These are phyloP conservation scores for Peromyscus polionotus DNA, from an alignment of 2,113 vertebrate species.

Conservation along the genomic window DNA sequence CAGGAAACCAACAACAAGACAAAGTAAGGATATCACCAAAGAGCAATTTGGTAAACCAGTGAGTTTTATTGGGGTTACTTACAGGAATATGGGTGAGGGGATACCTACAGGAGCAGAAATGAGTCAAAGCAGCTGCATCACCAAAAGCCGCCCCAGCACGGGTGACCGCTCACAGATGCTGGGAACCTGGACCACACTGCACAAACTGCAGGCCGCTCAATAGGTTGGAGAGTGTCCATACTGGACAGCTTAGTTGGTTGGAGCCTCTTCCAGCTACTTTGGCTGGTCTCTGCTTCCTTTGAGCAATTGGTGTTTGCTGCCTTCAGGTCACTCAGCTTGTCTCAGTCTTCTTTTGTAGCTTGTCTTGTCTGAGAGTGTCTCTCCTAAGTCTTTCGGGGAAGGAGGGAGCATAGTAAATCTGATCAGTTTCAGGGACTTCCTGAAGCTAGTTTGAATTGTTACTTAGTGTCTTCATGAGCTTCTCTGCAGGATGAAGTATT, in stretches of 20 bases:
- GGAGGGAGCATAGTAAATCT: neutral
- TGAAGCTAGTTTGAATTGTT: neutral
- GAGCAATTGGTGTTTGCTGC: neutral
- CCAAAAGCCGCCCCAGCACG: neutral
- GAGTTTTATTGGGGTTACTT: neutral
- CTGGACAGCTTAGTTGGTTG: neutral
- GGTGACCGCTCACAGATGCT: neutral
- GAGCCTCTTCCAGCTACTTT: neutral
- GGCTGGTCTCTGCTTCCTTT: neutral
- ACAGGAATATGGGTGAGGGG: neutral
- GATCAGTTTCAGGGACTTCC: neutral
- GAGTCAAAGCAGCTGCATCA: neutral
- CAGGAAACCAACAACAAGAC: neutral
- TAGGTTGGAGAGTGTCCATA: neutral
- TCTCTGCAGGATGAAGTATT: neutral
- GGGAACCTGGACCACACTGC: neutral
- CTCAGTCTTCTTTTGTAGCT: neutral
- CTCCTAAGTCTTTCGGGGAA: neutral
- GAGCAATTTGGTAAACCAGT: neutral
- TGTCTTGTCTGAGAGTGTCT: neutral
- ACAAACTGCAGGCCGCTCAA: neutral
- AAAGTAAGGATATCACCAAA: neutral
- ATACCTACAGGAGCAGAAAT: neutral
- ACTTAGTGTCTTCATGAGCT: neutral
- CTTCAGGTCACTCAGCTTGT: neutral